Base-by-base conservation (phyloP, 2,113 vertebrate genomes). In the Nycticebus coucang region DNA sequence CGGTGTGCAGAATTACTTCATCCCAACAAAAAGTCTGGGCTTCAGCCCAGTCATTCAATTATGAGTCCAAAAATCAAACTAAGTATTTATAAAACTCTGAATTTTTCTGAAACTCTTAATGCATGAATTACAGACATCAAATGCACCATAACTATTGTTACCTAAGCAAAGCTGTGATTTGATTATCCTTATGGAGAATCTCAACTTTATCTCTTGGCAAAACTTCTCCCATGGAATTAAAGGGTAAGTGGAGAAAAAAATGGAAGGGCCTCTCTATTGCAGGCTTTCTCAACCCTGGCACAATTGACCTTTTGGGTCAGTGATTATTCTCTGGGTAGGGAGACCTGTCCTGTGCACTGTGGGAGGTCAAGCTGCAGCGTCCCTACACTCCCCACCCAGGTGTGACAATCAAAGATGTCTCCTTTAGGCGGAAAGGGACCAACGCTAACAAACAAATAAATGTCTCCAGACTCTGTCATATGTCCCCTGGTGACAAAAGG, bases 71-170 rank as follows among this genome's bases (percentile, higher is more conserved):
- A 91, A 88, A 57, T 82, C 81, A 92, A 85, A 24, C 10, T 35
- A 59, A 93, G 41, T 91, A 86, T 85, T 91, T 88, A 37, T 35
- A 89, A 89, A 87, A 88, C 26, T 95, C 82, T 18, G 60, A 8
- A 41, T 35, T 88, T 75, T 89, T 81, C 24, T 41, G 41, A 41
- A 41, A 41, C 41, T 41, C 41, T 41, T 3, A 86, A 14, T 22
- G 15, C 13, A 66, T 10, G 28, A 78, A 69, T 81, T 75, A 14
- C 5, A 93, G 13, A 9, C 26, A 35, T 72, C 57, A 19, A 68
- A 50, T 68, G 21, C 19, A 45, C 45, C 35, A 4, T 71, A 45
- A 12, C 6, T 35, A 79, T 53, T 82, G 60, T 75, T 45, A 30
- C 14, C 62, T 30, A 81, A 81, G 55, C 66, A 94, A 87, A 94